These are phyloP conservation scores for Toxonevra muliebris DNA, from an alignment of 2,888 invertebrate species.

Conservation along the genomic window DNA sequence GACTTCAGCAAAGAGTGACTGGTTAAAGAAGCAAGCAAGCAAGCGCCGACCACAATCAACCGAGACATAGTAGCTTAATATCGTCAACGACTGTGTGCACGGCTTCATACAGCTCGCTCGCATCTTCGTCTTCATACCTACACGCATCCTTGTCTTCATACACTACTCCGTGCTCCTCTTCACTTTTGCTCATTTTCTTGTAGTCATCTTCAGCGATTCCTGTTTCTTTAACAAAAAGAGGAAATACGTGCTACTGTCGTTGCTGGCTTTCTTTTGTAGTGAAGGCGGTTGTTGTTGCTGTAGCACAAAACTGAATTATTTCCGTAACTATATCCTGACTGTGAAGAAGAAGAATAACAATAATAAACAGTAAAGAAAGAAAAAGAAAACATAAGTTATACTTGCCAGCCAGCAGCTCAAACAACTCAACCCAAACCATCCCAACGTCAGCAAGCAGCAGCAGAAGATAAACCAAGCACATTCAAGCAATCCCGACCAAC, in stretches of 20 bases:
- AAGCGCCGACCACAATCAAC: not conserved
- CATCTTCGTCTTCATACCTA: too few relatives aligned
- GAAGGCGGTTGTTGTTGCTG: slow-evolving; percentile 21
- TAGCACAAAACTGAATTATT: slow-evolving; percentile 27
- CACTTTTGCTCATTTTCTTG: too few relatives aligned
- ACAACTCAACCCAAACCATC: too few relatives aligned
- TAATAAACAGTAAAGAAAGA: not conserved
- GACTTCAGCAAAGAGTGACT: not conserved
- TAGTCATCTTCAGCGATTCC: not conserved
- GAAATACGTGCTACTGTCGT: not conserved
- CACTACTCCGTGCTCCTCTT: not conserved
- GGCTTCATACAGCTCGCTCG: slow-evolving; percentile 7
- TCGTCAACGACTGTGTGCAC: slow-evolving; percentile 4
- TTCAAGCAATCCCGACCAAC: slow-evolving; percentile 10
- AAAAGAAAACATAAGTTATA: not conserved
- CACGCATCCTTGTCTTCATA: too few relatives aligned
- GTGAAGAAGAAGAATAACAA: not conserved
- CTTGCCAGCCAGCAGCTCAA: too few relatives aligned
- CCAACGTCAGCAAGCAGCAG: too few relatives aligned
- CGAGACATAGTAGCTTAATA: slow-evolving; percentile 9
- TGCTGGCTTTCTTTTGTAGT: slow-evolving; percentile 18
- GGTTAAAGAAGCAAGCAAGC: not conserved
- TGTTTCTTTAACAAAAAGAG: not conserved
- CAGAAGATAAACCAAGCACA: not conserved
- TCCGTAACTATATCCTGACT: slow-evolving; percentile 11